Conservation (phyloP, 2,113 vertebrate genomes). For the Gymnogyps californianus region DNA sequence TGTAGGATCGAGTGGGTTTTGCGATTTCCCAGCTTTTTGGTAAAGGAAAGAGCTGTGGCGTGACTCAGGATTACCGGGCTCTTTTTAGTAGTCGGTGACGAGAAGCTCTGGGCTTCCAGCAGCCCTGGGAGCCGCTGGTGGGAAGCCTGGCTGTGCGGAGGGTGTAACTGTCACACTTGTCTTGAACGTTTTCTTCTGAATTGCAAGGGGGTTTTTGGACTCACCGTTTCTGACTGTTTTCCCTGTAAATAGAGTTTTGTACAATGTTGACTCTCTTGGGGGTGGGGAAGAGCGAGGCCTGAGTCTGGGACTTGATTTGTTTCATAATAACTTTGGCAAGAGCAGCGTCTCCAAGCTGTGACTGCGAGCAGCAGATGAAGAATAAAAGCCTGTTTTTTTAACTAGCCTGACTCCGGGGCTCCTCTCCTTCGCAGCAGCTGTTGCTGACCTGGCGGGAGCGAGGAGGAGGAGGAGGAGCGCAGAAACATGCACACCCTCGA, state of each 20-base stretch:
- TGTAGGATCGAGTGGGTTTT: neutral
- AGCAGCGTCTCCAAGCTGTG: conserved; percentile 33
- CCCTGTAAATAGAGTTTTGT: conserved; percentile 83
- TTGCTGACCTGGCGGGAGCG: neutral
- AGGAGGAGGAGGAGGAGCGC: neutral
- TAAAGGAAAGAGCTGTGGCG: neutral
- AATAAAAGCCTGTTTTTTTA: conserved; percentile 72
- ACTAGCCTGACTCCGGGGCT: neutral
- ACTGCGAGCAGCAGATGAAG: conserved; percentile 32
- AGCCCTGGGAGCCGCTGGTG: neutral
- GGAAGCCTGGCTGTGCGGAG: neutral
- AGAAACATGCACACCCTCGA: neutral
- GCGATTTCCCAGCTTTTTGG: neutral
- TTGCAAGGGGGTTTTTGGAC: neutral
- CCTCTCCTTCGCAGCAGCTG: neutral
- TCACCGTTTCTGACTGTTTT: conserved; percentile 60
- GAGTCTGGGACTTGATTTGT: conserved; percentile 45
- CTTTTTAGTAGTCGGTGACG: neutral
- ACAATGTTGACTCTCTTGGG: conserved; percentile 66
- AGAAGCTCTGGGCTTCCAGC: neutral
- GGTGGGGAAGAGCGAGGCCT: conserved; percentile 21
- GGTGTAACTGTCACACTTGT: neutral
- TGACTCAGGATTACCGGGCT: neutral
- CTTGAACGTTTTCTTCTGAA: neutral
- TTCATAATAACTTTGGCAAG: conserved; percentile 52